Evolutionary conservation across 1,140 invertebrate species (phyloP), one percentile per base, ranked within the genome.

Genomic region (Portunus trituberculatus): DNA sequence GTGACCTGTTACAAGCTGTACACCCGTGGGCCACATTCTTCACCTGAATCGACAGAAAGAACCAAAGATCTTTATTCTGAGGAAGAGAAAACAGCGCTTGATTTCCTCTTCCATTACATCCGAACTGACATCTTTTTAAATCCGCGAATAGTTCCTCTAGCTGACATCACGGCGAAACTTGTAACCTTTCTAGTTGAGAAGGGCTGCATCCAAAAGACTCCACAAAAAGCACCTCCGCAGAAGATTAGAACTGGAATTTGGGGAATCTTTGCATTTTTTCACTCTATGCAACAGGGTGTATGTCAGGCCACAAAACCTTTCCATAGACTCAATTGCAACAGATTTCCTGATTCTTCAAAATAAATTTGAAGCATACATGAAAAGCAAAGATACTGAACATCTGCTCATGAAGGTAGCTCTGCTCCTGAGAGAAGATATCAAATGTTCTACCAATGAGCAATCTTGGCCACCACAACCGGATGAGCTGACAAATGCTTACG

Each of bases 371-470:
- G 32, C 88, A 45, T 90, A 90, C 88, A 90, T 90, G 88, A 90
- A 90, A 90, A 45, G 39, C 88, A 25, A 90, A 90, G 88, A 90
- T 10, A 90, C 88, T 45, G 39, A 90, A 90, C 39, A 90, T 90
- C 88, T 84, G 83, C 31, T 90, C 88, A 45, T 90, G 29, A 90
- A 90, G 88, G 88, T 90, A 90, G 39, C 29, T 90, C 29, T 90
- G 39, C 88, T 90, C 88, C 88, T 90, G 88, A 90, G 8, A 90
- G 88, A 90, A 90, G 88, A 90, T 90, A 90, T 90, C 88, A 90
- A 90, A 90, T 31, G 39, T 90, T 90, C 88, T 90, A 90, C 88
- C 88, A 90, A 90, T 8, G 88, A 90, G 88, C 88, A 90, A 46
- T 90, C 88, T 90, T 90, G 88, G 88, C 29, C 88, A 90, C 88